A percentile compares a stretch with the other conserved stretches of the same genome.
These are phyloP conservation scores for Drosophila quadrilineata DNA, from an alignment of 1,140 invertebrate species.

Conservation along the genomic window DNA sequence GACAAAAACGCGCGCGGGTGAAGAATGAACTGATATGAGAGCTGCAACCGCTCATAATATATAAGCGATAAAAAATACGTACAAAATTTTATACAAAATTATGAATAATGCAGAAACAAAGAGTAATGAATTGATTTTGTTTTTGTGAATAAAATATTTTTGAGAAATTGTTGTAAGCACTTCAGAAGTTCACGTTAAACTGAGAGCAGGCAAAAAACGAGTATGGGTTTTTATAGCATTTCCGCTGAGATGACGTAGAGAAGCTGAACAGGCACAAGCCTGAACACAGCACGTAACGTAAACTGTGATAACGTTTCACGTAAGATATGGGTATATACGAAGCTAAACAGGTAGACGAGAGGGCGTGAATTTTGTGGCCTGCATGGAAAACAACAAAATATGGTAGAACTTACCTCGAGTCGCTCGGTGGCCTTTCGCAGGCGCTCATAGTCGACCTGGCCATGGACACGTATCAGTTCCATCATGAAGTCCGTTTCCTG, in stretches of 20 bases:
- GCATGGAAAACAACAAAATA: background rate
- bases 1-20: too few species aligned
- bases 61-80: too few species aligned
- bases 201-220: background rate
- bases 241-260: too few species aligned
- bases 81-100: too few species aligned
- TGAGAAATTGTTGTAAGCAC: background rate
- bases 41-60: too few species aligned
- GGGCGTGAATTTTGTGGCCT: background rate
- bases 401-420: conserved; percentile 86
- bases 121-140: too few species aligned
- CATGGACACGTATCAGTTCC: conserved; percentile 89
- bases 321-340: too few species aligned
- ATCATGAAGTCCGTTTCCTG: conserved; percentile 93
- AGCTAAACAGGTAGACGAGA: background rate
- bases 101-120: too few species aligned
- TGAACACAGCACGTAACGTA: background rate
- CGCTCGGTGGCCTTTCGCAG: conserved; percentile 90
- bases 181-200: conserved; percentile 10
- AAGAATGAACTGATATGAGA: too few species aligned
- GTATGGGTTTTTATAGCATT: background rate
- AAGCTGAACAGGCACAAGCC: background rate
- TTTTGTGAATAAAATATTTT: conserved; percentile 1
- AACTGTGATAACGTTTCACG: background rate
- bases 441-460: conserved; percentile 90